Conservation (phyloP, 23 tunicate species). For the Styela clava region DNA sequence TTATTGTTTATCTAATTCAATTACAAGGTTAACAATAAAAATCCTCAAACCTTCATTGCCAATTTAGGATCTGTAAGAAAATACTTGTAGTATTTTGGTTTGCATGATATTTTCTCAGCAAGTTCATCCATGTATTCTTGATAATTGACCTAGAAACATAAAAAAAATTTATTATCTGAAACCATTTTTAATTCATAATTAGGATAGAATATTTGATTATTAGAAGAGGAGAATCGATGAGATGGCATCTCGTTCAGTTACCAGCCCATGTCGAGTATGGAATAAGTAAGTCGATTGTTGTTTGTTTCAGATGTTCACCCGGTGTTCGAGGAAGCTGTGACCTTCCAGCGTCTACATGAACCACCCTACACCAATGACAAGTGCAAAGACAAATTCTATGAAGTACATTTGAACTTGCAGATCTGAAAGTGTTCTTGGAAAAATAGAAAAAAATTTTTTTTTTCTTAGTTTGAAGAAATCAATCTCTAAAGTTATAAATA, state of each 20-base stretch:
- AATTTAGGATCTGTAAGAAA: conserved; percentile 31
- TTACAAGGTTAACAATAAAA: too few species aligned
- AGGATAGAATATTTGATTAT: too few species aligned
- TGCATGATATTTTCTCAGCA: conserved; percentile 37
- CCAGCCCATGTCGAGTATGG: too few species aligned
- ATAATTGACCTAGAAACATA: conserved; percentile 29
- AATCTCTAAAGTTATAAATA: background rate
- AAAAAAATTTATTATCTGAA: background rate
- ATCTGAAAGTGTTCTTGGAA: background rate
- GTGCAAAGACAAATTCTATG: too few species aligned
- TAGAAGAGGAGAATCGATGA: background rate
- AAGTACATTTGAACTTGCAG: background rate
- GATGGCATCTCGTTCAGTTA: too few species aligned
- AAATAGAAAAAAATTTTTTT: background rate
- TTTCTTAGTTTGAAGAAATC: background rate
- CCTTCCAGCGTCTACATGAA: too few species aligned
- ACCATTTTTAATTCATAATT: too few species aligned
- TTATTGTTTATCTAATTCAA: too few species aligned
- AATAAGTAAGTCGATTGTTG: too few species aligned
- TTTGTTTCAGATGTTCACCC: too few species aligned
- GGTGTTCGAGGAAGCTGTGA: too few species aligned
- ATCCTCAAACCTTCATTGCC: conserved; percentile 57
- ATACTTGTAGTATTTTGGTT: conserved; percentile 30
- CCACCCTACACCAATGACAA: too few species aligned
- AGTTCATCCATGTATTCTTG: conserved; percentile 45